These are phyloP conservation scores for Caenorhabditis sp. DNA, from an alignment of 2,888 invertebrate genomes.

Conservation along the genomic window DNA sequence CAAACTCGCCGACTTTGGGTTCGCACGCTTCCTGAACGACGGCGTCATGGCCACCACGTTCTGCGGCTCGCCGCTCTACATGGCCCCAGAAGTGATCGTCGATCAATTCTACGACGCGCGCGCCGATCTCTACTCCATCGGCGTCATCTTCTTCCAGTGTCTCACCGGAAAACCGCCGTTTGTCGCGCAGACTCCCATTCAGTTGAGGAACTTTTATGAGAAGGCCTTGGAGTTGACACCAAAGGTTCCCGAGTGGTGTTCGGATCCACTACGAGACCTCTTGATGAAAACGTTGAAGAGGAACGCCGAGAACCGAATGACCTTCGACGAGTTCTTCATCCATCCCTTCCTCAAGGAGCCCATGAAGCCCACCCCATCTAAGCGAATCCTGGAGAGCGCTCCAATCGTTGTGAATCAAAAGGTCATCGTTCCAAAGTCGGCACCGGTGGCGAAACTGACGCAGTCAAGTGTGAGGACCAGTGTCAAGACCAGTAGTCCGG, in stretches of 20 bases:
- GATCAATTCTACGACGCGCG: conserved; percentile 97
- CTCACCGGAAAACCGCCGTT: conserved; percentile 99
- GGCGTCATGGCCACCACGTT: conserved; percentile 99
- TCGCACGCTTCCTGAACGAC: conserved; percentile 97
- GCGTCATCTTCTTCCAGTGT: conserved; percentile 98
- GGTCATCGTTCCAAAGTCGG: conserved; percentile 44
- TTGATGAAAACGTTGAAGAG: conserved; percentile 90
- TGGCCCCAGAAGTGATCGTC: conserved; percentile 95
- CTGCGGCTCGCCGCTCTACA: conserved; percentile 99
- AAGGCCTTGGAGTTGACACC: conserved; percentile 88
- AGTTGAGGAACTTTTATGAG: conserved; percentile 96
- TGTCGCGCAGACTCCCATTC: conserved; percentile 95
- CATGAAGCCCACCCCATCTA: conserved; percentile 72
- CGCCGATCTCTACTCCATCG: conserved; percentile 98
- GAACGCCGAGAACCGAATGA: conserved; percentile 95
- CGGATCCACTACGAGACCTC: conserved; percentile 91
- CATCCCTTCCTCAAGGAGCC: conserved; percentile 89
- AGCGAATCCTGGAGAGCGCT: conserved; percentile 73
- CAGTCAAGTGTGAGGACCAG: no score
- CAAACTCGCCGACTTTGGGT: conserved; percentile 98
- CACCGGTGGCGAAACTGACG: no score
- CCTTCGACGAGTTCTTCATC: conserved; percentile 95
- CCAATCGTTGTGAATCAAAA: conserved; percentile 45
- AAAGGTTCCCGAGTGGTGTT: conserved; percentile 93
- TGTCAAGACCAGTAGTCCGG: no score